phyloP scores from a whole-genome alignment of 1,140 invertebrate genomes.

The Macrotrachela quadricornifera region DNA sequence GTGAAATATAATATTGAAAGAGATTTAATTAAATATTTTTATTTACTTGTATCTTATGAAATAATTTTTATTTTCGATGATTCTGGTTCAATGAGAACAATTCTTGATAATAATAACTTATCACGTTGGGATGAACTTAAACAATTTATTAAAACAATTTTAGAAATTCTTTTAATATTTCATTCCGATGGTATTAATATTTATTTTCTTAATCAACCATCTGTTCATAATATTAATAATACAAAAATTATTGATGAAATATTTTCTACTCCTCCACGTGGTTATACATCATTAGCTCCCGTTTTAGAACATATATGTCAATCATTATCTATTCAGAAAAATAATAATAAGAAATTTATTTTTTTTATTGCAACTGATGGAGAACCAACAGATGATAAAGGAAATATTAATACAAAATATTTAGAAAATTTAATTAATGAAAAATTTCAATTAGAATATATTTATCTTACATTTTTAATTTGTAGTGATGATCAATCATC shows the following conservation, averaged over 20 bases:
- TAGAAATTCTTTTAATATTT: conserved; percentile 5
- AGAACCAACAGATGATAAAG: conserved; percentile 3
- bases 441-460: neutral
- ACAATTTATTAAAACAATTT: conserved; percentile 1
- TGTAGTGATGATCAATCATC: conserved; percentile 1
- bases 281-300: neutral
- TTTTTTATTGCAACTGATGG: conserved; percentile 4
- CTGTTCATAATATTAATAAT: neutral
- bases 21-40: no score
- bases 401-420: no score
- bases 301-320: neutral
- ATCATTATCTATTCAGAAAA: neutral
- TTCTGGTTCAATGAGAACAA: no score
- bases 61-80: no score
- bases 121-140: conserved; percentile 5
- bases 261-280: neutral
- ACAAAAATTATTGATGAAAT: neutral
- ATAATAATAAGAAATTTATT: neutral
- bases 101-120: no score
- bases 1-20: no score
- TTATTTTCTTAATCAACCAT: conserved; percentile 3
- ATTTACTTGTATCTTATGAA: no score
- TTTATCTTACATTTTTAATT: neutral
- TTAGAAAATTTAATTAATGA: no score
- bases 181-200: neutral